Conservation (phyloP, 2,888 invertebrate genomes). For the Ochropacha duplaris region DNA sequence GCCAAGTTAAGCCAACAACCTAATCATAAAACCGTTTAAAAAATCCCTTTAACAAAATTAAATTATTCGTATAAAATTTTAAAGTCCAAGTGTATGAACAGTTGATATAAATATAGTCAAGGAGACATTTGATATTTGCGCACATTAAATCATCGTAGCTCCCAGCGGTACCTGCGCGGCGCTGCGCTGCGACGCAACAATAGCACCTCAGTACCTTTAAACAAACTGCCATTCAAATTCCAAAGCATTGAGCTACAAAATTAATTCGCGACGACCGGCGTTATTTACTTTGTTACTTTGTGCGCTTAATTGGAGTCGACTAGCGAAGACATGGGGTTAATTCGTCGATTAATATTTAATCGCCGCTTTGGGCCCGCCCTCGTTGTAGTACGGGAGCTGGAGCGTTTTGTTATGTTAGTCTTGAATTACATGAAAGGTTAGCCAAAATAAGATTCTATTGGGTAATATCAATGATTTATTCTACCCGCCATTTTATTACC, state of each 20-base stretch:
- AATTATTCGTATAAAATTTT: too few relatives aligned
- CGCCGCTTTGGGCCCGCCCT: conserved; percentile 36
- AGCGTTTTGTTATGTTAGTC: conserved; percentile 4
- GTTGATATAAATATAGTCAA: not conserved
- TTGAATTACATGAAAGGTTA: too few relatives aligned
- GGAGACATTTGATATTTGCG: not conserved
- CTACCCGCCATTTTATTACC: too few relatives aligned
- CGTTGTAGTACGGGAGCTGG: conserved; percentile 13
- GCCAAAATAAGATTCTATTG: not conserved
- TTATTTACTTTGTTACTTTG: conserved; percentile 80
- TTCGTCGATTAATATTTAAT: conserved; percentile 81
- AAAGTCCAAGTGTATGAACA: too few relatives aligned
- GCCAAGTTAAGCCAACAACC: too few relatives aligned
- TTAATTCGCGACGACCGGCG: conserved; percentile 64
- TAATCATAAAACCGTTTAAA: too few relatives aligned
- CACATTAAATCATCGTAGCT: conserved; percentile 7
- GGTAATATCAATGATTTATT: not conserved
- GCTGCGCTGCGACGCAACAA: conserved; percentile 9
- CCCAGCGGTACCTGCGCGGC: conserved; percentile 12
- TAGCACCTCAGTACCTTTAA: conserved; percentile 50
- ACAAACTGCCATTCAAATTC: conserved; percentile 59
- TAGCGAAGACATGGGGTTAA: conserved; percentile 75
- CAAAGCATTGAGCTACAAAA: conserved; percentile 62
- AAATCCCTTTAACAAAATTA: too few relatives aligned
- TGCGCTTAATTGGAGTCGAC: conserved; percentile 78